Percentiles rank a stretch among this genome's conserved stretches.
phyloP scores from a whole-genome alignment of 2,797 vertebrate genomes.

The Pteropus rufus region DNA sequence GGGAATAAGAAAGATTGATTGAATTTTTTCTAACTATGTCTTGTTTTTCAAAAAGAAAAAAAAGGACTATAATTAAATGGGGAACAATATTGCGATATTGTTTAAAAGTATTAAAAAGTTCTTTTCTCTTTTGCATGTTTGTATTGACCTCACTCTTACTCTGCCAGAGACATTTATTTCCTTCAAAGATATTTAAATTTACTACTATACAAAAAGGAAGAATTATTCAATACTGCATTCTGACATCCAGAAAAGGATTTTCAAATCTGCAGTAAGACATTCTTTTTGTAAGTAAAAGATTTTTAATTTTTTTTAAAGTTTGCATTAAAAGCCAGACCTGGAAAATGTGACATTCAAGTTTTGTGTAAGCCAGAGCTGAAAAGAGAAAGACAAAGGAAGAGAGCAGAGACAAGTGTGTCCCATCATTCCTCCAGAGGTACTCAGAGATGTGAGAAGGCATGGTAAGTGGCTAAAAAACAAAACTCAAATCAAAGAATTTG shows the following conservation, averaged over 20 bases:
- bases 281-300: neutral
- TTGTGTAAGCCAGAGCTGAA: neutral
- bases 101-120: neutral
- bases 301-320: neutral
- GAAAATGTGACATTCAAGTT: neutral
- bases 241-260: neutral
- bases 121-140: neutral
- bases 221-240: neutral
- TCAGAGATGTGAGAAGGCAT: too few relatives aligned
- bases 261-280: neutral
- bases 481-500: neutral
- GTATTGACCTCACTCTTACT: neutral
- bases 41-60: neutral
- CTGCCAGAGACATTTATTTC: neutral
- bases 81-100: neutral
- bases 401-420: fast-evolving
- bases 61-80: neutral
- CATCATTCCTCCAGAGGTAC: neutral
- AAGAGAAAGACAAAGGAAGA: neutral
- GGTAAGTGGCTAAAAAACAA: neutral
- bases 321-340: neutral
- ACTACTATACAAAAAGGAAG: neutral
- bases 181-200: neutral
- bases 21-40: neutral
- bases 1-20: neutral